Evolutionary conservation across 2,797 vertebrate genomes (phyloP), one percentile per base, ranked within the genome.

Genomic region (Euthynnus affinis): DNA sequence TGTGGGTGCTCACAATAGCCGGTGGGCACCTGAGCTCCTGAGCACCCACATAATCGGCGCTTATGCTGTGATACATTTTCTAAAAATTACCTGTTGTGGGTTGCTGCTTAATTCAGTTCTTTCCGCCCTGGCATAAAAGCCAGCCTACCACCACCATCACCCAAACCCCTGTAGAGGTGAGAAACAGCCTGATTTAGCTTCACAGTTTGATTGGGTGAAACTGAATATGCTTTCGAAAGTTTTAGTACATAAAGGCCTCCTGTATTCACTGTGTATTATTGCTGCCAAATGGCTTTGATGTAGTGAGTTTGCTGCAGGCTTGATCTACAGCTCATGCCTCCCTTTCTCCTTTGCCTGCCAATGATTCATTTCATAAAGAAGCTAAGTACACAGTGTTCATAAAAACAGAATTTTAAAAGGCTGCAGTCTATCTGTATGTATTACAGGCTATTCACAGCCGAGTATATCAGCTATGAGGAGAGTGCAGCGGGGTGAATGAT

Each of bases 401-500:
- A 56, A 75, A 65, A 74, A 74, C 3, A 53, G 27, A 63, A 71
- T 68, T 72, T 80, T 34, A 68, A 62, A 78, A 60, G 63, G 18
- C 23, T 60, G 62, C 60, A 71, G 27, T 64, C 55, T 29, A 51
- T 84, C 42, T 78, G 27, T 74, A 32, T 70, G 37, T 67, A 48
- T 64, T 75, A 68, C 74, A 61, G 68, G 59, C 63, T 77, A n/a
- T 70, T 71, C 78, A 56, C 42, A 79, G 73, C 48, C 49, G 69
- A 61, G 72, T 76, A 74, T 66, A 62, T 85, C 76, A 87, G 80
- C 79, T 81, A 69, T 68, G 67, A 75, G 67, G 56, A 68, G 76
- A 82, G 78, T 69, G 74, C 77, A 84, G 81, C 5, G 10, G 68
- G 71, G 73, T 87, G 88, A 88, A 85, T 88, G 79, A 85, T 92